Base-by-base conservation (phyloP, 1,140 invertebrate genomes). In the Odontomachus brunneus region DNA sequence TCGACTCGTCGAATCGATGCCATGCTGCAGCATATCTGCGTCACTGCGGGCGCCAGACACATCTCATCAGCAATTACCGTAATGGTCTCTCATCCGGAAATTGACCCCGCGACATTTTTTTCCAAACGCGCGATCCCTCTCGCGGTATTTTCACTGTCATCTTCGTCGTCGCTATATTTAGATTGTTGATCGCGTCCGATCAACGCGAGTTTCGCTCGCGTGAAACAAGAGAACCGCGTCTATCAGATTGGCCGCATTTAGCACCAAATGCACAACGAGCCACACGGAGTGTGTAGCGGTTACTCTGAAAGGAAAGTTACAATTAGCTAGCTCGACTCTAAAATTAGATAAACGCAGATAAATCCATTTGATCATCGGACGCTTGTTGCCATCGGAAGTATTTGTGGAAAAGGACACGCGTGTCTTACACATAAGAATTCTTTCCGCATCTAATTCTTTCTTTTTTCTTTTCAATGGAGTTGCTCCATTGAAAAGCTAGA, bases 11-110 rank as follows among this genome's bases (percentile, higher is more conserved):
- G 62, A 78, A 78, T 76, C 74, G 60, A 76, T 67, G 74, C 17
- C 48, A 55, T 67, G 74, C 74, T 78, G 74, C 62, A 14, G 74
- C 74, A 78, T 51, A 75, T 78, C 74, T 78, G 74, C 74, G 74
- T 78, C 74, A 78, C 22, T 78, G 74, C 74, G 74, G 74, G 63
- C 74, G 49, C 74, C 62, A 67, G 49, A n/a, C 59, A 76, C 51
- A 29, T 80, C 65, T 80, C 38, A 11, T 57, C 49, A 48, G 26
- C 33, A 7, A 38, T 76, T 53, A 53, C 9, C 48, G 29, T 55
- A 55, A 67, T 65, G 33, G 60, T 19, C 49, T 22, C 26, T 78
- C 63, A 38, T 65, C 48, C 22, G 38, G 22, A 49, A 69, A 51
- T 12, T 49, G 55, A 22, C 19, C 19, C 38, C 60, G 29, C 49